These are phyloP conservation scores for Mohoua ochrocephala DNA, from an alignment of 2,113 vertebrate genomes.

Conservation along the genomic window DNA sequence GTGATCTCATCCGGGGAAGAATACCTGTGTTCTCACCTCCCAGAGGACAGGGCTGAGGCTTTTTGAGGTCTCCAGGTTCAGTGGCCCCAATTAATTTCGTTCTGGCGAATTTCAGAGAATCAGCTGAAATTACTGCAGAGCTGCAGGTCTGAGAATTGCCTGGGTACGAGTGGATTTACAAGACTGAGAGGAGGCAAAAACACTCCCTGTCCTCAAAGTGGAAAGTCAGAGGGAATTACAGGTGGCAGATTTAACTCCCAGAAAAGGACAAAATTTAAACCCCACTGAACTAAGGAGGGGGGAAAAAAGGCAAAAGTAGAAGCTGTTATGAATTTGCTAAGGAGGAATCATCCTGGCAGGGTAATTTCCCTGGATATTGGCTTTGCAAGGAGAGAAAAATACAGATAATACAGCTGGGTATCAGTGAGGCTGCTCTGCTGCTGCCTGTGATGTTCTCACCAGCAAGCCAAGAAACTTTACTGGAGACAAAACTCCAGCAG, in stretches of 20 bases:
- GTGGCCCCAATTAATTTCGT: background rate
- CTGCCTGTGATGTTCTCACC: background rate
- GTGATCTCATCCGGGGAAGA: slow-evolving; percentile 2
- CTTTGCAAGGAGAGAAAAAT: background rate
- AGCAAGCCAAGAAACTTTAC: background rate
- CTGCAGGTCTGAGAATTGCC: background rate
- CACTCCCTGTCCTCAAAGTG: background rate
- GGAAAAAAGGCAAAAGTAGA: background rate
- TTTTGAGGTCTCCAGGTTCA: background rate
- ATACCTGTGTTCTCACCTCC: background rate
- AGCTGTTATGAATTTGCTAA: background rate
- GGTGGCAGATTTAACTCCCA: background rate
- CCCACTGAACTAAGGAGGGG: fast-evolving
- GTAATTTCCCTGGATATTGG: background rate
- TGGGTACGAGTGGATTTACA: background rate
- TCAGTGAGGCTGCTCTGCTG: background rate
- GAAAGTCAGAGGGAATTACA: background rate
- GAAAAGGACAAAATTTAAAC: background rate
- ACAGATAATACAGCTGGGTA: background rate
- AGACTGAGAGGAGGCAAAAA: background rate
- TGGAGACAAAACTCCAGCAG: background rate
- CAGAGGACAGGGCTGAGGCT: slow-evolving; percentile 31
- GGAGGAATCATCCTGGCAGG: background rate
- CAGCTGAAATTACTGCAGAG: background rate
- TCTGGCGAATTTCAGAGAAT: background rate